Base-by-base conservation (phyloP, 64 coral and sea anemone genomes). In the Stichodactyla helianthus region DNA sequence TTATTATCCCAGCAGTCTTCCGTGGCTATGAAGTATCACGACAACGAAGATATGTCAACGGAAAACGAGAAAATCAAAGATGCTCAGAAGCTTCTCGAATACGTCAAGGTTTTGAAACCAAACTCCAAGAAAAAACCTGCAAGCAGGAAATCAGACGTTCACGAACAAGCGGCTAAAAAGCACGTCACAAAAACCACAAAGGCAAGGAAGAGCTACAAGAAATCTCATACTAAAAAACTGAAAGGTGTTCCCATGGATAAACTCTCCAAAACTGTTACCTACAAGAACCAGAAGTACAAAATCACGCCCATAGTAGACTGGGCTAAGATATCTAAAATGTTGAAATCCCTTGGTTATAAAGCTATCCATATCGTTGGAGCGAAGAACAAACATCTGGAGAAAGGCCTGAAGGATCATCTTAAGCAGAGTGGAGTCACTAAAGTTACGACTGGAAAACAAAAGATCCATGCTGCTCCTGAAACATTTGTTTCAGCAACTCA, bases 201-300 rank as follows among this genome's bases (percentile, higher is more conserved):
- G 59, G 50, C 85, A 53, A 59, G 79, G 79, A 90, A 89, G 10
- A 44, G 59, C 53, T 55, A 22, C 0, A 89, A 89, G 19, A 90
- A 90, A 54, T 20, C 67, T 52, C 26, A 86, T 70, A 71, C 58
- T 52, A n/a, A 92, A 13, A 88, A 93, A 59, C 60, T 89, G 10
- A 93, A 97, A 51, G 94, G 84, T 20, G 89, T 92, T 78, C 94
- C 94, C 62, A 86, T 97, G 77, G 91, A 89, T 9, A 87, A 88
- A 7, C 92, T 97, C 80, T 79, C 94, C 19, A 97, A 97, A 50
- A 97, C 94, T 52, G 91, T 97, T 4, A 97, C 91, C 5, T 97
- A 88, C 61, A 97, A 97, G 53, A 93, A 97, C 76, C 90, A 92
- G 62, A 97, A 97, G 51, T 97, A 97, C 80, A 97, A 93, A 86